Conservation (phyloP, 1,140 invertebrate genomes). For the Papilio machaon region DNA sequence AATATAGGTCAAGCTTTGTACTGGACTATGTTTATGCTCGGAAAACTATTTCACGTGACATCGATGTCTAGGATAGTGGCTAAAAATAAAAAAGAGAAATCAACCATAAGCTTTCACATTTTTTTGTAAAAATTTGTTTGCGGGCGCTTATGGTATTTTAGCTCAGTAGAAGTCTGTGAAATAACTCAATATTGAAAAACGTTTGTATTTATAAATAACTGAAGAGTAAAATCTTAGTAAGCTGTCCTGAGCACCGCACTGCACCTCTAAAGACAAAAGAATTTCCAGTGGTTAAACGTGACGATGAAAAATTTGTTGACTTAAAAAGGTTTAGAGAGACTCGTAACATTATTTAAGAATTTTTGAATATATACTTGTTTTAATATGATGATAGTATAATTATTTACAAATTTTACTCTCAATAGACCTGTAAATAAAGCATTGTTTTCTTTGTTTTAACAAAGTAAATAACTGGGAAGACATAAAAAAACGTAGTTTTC, state of each 20-base stretch:
- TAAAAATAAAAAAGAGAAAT: no score
- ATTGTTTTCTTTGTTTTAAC: no score
- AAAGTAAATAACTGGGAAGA: no score
- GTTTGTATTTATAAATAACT: neutral
- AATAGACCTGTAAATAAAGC: no score
- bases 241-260: neutral
- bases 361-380: neutral
- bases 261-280: slow-evolving; percentile 17
- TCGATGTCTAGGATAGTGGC: neutral
- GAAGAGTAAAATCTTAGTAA: slow-evolving; percentile 11
- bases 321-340: slow-evolving; percentile 11
- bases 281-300: slow-evolving; percentile 13
- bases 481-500: no score
- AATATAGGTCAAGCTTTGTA: slow-evolving; percentile 16
- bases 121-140: neutral
- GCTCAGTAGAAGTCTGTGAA: neutral
- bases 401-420: no score
- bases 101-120: no score
- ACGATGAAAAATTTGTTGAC: slow-evolving; percentile 22
- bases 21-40: neutral
- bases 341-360: slow-evolving; percentile 11
- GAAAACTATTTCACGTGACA: neutral
- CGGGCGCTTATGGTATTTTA: no score
- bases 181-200: neutral
- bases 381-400: no score